Evolutionary conservation across 2,888 invertebrate genomes (phyloP), one percentile per base, ranked within the genome.

Genomic region (Galerucella calmariensis): DNA sequence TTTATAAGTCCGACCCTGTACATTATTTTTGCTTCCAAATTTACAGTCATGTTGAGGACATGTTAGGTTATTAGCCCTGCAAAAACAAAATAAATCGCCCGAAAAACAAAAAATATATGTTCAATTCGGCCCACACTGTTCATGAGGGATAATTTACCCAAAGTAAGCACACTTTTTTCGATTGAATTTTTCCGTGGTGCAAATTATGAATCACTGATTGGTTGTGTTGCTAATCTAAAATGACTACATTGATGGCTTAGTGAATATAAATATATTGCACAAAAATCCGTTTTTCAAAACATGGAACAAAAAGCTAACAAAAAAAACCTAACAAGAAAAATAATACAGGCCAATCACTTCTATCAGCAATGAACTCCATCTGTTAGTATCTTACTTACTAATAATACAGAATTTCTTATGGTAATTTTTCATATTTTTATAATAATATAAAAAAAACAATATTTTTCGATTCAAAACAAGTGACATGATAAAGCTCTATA

Each of bases 231-330:
- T 9, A 14, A 65, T 44, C 46, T 46, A 46, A 65, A 65, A 65
- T 65, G 63, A 65, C 46, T 44, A 65, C 63, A 44, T 65, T 35
- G 46, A 65, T 11, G 14, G n/a, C 16, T 5, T 63, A 41, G 16
- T n/a, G 14, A 61, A 61, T 14, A 62, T 16, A 65, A 65, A 35
- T 35, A 65, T 65, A 65, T 65, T 65, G 63, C 63, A 65, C 63
- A 65, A 20, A 12, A 12, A 35, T 46, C 16, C 41, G 27, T 41
- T n/a, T 65, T 46, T 20, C 12, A 20, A 46, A 46, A 65, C 12
- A 65, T 65, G 11, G 10, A 27, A 46, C 56, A 68, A 72, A 72
- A 46, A 46, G 46, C 35, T 51, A 67, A 58, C 24, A 24, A 69
- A 69, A 69, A 63, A 53, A 65, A 46, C 51, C 14, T 58, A 66